These are phyloP conservation scores for Masnerella sp. DNA, from an alignment of 2,888 invertebrate species.

Conservation along the genomic window DNA sequence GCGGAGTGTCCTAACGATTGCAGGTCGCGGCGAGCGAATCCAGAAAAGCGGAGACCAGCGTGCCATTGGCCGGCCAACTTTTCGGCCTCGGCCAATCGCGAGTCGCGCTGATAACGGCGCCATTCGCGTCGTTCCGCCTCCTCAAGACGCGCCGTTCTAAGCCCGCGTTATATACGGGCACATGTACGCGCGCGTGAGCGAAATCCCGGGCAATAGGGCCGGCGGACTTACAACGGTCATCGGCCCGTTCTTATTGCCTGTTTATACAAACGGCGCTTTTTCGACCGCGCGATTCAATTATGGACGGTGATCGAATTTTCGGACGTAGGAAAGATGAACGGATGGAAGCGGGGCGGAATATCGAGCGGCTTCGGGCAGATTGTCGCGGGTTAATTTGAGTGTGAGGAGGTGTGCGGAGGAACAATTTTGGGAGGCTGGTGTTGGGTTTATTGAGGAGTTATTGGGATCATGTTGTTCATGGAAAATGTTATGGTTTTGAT, in stretches of 20 bases:
- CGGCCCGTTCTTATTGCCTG: conserved; percentile 47
- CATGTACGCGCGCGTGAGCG: conserved; percentile 28
- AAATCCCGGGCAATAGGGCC: conserved; percentile 57
- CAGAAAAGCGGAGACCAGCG: conserved; percentile 75
- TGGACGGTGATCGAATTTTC: no score
- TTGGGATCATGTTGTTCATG: no score
- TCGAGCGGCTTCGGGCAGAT: no score
- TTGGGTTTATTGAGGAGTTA: no score
- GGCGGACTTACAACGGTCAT: conserved; percentile 46
- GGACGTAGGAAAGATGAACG: no score
- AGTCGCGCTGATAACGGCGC: conserved; percentile 74
- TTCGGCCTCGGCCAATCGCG: conserved; percentile 72
- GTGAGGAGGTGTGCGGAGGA: no score
- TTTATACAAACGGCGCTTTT: conserved; percentile 40
- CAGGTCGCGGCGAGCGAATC: conserved; percentile 68
- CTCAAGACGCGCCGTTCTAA: conserved; percentile 71
- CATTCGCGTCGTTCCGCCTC: conserved; percentile 74
- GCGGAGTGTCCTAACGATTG: conserved; percentile 54
- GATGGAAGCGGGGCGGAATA: no score
- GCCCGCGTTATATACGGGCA: conserved; percentile 27
- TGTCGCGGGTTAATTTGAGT: no score
- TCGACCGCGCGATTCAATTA: conserved; percentile 44
- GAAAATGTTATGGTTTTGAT: no score
- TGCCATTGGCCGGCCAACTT: conserved; percentile 71
- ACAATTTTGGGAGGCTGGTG: no score